Percentiles rank a stretch among this genome's conserved stretches.
These are phyloP conservation scores for Upupa epops DNA, from an alignment of 2,113 vertebrate genomes.

Conservation along the genomic window DNA sequence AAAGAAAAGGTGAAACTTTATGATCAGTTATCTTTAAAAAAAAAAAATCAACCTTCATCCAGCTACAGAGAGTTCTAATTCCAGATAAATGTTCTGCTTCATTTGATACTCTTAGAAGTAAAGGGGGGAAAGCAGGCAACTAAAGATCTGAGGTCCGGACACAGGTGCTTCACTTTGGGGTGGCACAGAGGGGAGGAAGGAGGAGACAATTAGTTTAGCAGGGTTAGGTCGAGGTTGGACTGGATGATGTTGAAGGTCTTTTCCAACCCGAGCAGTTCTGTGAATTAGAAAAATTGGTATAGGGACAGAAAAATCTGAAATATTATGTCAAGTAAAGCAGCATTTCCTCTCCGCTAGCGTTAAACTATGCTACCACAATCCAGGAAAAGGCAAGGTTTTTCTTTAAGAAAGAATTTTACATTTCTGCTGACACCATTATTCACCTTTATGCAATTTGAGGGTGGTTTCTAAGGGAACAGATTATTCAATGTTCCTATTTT, in stretches of 20 bases:
- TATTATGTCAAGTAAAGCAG: not conserved
- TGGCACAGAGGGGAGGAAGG: rapidly evolving
- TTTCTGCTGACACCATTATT: not conserved
- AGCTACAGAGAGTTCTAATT: not conserved
- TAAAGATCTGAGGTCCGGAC: not conserved
- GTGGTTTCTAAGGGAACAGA: not conserved
- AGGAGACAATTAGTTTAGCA: not conserved
- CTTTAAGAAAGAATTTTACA: too few species aligned
- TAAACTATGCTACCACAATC: not conserved
- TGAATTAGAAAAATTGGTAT: not conserved
- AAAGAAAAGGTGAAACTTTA: not conserved
- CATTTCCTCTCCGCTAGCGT: not conserved
- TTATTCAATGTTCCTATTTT: not conserved
- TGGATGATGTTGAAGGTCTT: too few species aligned
- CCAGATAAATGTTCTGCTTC: not conserved
- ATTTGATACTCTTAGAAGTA: not conserved
- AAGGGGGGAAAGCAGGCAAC: not conserved
- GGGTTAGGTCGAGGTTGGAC: too few species aligned
- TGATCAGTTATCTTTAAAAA: not conserved
- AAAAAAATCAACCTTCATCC: not conserved
- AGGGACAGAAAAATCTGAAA: not conserved
- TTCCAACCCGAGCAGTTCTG: too few species aligned
- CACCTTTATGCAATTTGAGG: not conserved
- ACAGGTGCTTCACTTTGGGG: not conserved
- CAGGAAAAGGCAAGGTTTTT: not conserved